Base-by-base conservation (phyloP, 2,113 vertebrate species). In the Oophaga pumilio region DNA sequence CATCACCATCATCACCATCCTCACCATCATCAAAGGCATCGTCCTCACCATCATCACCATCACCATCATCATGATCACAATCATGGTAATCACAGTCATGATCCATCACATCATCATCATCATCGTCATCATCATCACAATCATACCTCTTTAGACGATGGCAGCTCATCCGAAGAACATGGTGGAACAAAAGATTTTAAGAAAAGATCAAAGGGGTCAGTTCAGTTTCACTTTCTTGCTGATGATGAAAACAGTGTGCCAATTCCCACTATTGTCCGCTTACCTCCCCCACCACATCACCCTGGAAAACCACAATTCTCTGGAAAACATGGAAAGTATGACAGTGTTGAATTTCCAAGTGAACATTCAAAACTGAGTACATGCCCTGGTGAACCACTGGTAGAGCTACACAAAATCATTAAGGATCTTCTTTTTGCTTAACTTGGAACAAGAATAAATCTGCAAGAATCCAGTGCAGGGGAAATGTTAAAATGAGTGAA, bases 121-220 rank as follows among this genome's bases (percentile, higher is more conserved):
- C 76, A 57, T 49, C n/a, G 71, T 59, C 52, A 69, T 43, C 43
- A 43, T 49, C 62, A 82, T 49, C 64, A 74, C 12, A 53, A 88
- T 62, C 87, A 68, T 18, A 76, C 22, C 6, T 14, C 4, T 6
- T 10, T 43, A 28, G 20, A 60, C n/a, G 57, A 88, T 22, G 73
- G 73, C 10, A 77, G 57, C 20, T 88, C 87, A 84, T 88, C 87
- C 12, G 87, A 88, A 84, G 87, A 88, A 77, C 24, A 68, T 18
- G 49, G n/a, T 49, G 69, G 66, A 24, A 28, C 82, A 5, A 82
- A 82, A 33, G 24, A 11, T 24, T 64, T 76, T 82, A 28, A 43
- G n/a, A 84, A 49, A 53, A 81, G 15, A 64, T 24, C 81, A 11
- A 88, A 84, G 53, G 87, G 87, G 1, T 83, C 60, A 12, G 71